phyloP scores from a whole-genome alignment of 1,140 invertebrate species.

The Nautilus pompilius region DNA sequence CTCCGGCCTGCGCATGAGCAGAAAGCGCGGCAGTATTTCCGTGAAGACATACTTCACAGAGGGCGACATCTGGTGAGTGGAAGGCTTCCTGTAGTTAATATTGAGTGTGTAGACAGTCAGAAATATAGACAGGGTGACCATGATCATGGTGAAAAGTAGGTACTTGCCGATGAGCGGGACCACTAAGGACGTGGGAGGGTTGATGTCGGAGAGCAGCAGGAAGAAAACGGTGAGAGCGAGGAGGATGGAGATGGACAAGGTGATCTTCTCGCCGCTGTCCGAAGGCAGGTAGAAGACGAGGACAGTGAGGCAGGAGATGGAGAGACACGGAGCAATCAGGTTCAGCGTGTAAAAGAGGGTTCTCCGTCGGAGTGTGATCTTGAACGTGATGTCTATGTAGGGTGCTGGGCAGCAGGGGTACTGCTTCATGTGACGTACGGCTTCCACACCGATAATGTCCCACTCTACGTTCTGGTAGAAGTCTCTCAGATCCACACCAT shows the following conservation, averaged over 20 bases:
- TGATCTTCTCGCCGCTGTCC: conserved; percentile 43
- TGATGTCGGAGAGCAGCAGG: conserved; percentile 37
- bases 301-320: conserved; percentile 51
- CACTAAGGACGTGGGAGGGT: conserved; percentile 41
- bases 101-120: conserved; percentile 46
- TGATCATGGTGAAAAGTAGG: conserved; percentile 47
- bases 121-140: conserved; percentile 47
- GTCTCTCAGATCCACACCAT: conserved; percentile 7
- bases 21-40: conserved; percentile 33
- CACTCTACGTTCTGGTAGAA: conserved; percentile 20
- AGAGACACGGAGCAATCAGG: conserved; percentile 42
- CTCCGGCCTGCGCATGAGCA: conserved; percentile 36
- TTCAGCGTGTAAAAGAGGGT: conserved; percentile 48
- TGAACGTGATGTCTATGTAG: conserved; percentile 94
- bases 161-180: conserved; percentile 49
- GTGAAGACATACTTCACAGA: conserved; percentile 38
- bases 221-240: conserved; percentile 43
- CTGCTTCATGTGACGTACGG: conserved; percentile 12
- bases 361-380: conserved; percentile 82
- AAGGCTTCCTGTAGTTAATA: conserved; percentile 40
- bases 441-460: conserved; percentile 82
- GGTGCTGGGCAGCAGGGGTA: conserved; percentile 88
- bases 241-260: conserved; percentile 38
- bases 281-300: conserved; percentile 48
- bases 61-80: conserved; percentile 41